A percentile compares a stretch with the other conserved stretches of the same genome.
Conservation (phyloP, 2,113 vertebrate genomes). For the Anarrhichthys ocellatus region DNA sequence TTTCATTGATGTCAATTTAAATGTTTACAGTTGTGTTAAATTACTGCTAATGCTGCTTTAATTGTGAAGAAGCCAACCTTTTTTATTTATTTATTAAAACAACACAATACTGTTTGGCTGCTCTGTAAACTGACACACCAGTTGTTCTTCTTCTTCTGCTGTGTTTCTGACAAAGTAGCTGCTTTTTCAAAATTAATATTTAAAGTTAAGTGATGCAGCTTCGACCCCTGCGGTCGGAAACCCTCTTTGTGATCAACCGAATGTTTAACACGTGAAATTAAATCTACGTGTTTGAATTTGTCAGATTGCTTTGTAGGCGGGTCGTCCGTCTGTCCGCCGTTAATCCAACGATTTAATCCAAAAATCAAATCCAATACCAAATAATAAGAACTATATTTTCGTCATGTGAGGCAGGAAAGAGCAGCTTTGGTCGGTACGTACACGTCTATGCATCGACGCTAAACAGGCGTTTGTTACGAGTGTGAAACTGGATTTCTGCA, state of each 20-base stretch:
- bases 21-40: neutral
- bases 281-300: too few species aligned
- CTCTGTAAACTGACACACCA: too few species aligned
- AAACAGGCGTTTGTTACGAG: constrained; percentile 16
- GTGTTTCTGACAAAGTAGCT: too few species aligned
- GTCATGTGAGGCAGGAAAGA: too few species aligned
- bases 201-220: neutral
- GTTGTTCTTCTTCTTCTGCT: too few species aligned
- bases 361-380: too few species aligned
- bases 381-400: too few species aligned
- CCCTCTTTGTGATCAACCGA: neutral
- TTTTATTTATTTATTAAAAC: too few species aligned
- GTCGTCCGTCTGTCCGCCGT: neutral
- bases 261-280: neutral
- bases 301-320: constrained; percentile 21
- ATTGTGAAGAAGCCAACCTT: too few species aligned
- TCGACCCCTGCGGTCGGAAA: neutral
- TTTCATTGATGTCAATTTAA: neutral
- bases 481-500: constrained; percentile 27
- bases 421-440: neutral
- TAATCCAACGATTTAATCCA: too few species aligned
- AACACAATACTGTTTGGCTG: too few species aligned
- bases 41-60: neutral
- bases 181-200: neutral
- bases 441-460: constrained; percentile 12